A percentile compares a stretch with the other conserved stretches of the same genome.
These are phyloP conservation scores for Leptatherina wallacei DNA, from an alignment of 2,797 vertebrate species.

Conservation along the genomic window DNA sequence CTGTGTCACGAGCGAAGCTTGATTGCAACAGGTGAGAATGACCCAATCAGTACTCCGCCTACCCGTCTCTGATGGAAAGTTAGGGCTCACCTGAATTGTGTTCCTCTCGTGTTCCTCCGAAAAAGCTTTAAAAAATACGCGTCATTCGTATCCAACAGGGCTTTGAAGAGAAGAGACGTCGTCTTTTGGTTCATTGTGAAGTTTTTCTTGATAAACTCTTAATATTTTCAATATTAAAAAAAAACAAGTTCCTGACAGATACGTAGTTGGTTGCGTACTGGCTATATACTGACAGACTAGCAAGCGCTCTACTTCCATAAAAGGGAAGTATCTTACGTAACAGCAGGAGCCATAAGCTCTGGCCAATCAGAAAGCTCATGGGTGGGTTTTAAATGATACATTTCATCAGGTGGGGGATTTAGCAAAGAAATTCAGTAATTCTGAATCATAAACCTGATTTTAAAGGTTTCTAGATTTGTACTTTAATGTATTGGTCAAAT, in stretches of 20 bases:
- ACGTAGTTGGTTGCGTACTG: neutral
- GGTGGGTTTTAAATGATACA: neutral
- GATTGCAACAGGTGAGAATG: accelerated
- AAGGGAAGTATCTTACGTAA: conserved; percentile 16
- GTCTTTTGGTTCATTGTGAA: conserved; percentile 50
- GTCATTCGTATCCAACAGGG: conserved; percentile 57
- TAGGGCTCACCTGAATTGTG: conserved; percentile 61
- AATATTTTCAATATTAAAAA: neutral
- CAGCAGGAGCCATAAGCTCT: accelerated
- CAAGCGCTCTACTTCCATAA: neutral
- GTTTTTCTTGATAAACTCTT: neutral
- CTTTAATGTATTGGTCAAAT: neutral
- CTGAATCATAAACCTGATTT: neutral
- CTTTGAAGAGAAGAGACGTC: conserved; percentile 38
- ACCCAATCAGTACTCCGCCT: neutral
- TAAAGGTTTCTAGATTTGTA: neutral
- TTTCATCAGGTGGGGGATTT: neutral
- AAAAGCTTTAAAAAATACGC: conserved; percentile 2
- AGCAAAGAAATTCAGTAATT: neutral
- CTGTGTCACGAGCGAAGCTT: neutral
- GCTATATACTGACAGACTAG: neutral
- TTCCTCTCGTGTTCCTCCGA: conserved; percentile 38
- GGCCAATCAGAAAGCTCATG: conserved; percentile 29
- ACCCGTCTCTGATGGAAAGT: neutral
- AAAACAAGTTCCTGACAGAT: accelerated